These are phyloP conservation scores for Paracentrotus lividus DNA, from an alignment of 53 echinoderm and acorn worm genomes.

Conservation along the genomic window DNA sequence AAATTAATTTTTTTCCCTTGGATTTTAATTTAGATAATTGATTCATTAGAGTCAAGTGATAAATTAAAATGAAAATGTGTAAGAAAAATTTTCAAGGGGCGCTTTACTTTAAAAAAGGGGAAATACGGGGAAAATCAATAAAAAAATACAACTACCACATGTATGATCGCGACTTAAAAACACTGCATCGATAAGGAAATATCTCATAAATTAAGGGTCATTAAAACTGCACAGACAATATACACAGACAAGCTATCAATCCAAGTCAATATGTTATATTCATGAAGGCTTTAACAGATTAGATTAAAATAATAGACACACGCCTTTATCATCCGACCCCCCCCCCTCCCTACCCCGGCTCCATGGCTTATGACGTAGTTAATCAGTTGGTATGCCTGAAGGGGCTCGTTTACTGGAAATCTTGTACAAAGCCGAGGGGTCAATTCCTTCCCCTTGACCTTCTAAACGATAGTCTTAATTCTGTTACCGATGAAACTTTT, in stretches of 20 bases:
- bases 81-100: too few species aligned
- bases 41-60: neutral
- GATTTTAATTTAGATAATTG: neutral
- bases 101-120: neutral
- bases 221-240: neutral
- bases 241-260: neutral
- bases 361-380: neutral
- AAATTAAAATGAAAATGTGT: too few species aligned
- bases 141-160: neutral
- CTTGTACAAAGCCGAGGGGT: neutral
- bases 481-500: too few species aligned
- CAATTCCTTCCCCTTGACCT: constrained; percentile 4
- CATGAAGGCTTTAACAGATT: neutral
- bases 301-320: neutral
- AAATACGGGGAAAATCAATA: neutral
- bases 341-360: neutral
- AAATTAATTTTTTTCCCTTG: neutral
- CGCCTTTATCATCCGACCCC: neutral
- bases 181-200: neutral
- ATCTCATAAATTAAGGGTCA: constrained; percentile 1
- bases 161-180: neutral
- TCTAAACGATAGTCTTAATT: neutral
- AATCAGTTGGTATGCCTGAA: neutral
- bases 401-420: neutral
- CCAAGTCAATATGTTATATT: neutral